Evolutionary conservation across 2,797 vertebrate species (phyloP), one percentile per base, ranked within the genome.

Genomic region (Argyrosomus regius): DNA sequence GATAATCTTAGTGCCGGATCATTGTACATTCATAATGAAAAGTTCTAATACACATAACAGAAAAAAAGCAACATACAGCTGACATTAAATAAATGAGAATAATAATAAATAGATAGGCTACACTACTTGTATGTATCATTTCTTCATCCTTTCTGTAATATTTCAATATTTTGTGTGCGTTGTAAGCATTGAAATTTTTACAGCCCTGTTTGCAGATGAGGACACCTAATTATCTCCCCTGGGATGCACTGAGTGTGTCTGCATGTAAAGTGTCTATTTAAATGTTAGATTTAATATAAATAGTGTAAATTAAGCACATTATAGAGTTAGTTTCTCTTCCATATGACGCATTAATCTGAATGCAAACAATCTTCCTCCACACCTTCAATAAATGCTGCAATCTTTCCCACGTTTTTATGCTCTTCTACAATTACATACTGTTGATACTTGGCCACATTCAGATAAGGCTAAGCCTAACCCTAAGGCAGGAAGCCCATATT

Each of bases 11-110:
- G 72, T 35, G 66, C 78, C 67, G 70, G 75, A 81, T 74, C 58
- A 20, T 57, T 57, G 62, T 77, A 41, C 50, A 67, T 72, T 80
- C 72, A 76, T 85, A 86, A 78, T 81, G 61, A 52, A 68, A 85
- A 74, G 20, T 71, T 56, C 58, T 50, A 14, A 70, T 49, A 56
- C 17, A 59, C 35, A 41, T 31, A 22, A 41, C 56, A n/a, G 50
- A 18, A 83, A 80, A 57, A 81, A 61, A 68, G 46, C 46, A 70
- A 65, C 1, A 0, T 31, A 41, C 2, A 26, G 22, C 1, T 52
- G 11, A 70, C 22, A 60, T 49, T 48, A 62, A 79, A 78, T 70
- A 52, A 72, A 12, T 59, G 56, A 39, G 20, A 14, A 45, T 3
- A 84, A 66, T 52, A 4, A 58, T 60, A 18, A 63, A 65, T 72